Base-by-base conservation (phyloP, 2,888 invertebrate genomes). In the Drosophila leonis region DNA sequence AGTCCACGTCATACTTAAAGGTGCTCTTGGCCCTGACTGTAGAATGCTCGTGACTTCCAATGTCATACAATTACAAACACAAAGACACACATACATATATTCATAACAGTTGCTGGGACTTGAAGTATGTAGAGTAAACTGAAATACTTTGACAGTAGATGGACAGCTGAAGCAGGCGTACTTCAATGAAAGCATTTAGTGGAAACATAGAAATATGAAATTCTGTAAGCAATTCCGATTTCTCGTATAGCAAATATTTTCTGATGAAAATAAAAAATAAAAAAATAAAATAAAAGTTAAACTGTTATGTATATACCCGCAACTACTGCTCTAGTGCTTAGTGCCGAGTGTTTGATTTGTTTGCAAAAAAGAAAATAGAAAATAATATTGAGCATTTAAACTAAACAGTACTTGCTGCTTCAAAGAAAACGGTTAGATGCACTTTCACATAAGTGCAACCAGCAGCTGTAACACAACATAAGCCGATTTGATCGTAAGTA, bases 21-120 rank as follows among this genome's bases (percentile, higher is more conserved):
- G 20, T 52, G 65, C 61, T 70, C 67, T 75, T 80, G 80, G 74
- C 73, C 69, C 55, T 59, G 66, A 46, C 59, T 56, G 31, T 46
- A 24, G 63, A 71, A 42, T 44, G 67, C 60, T 51, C 44, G 7
- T 1, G 60, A 62, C 51, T 18, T 42, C 20, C 51, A 33, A 18
- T 48, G 37, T 7, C 48, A 59, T 15, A 13, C n/a, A 56, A 15
- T 31, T 15, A 20, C 20, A 20, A 37, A 42, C n/a, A 24, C 15
- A 31, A 9, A 8, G 12, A 41, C 4, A 12, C 31, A 20, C 20
- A 35, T 29, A 20, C 20, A 35, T 29, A 39, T 18, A 46, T 31
- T 57, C 44, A 57, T 20, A 29, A 55, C 29, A 33, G 46, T 41
- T 48, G 18, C 44, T 33, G 54, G 13, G 42, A 49, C 29, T 63